A percentile compares a stretch with the other conserved stretches of the same genome.
Conservation (phyloP, 2,797 vertebrate species). For the Euphonia xanthogaster region DNA sequence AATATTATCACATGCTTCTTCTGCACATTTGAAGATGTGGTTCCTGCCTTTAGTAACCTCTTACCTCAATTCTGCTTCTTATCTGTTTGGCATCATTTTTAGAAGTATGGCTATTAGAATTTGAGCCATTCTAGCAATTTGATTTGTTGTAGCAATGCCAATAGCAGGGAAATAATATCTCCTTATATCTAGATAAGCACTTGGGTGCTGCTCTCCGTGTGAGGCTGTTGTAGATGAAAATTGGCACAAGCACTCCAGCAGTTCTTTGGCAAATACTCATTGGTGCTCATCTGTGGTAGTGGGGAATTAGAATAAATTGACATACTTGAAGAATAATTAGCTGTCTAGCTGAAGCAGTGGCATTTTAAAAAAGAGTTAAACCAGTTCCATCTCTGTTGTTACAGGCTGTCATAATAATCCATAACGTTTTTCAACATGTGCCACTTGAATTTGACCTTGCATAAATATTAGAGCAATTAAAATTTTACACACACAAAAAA, state of each 20-base stretch:
- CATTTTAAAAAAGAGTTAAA: not conserved
- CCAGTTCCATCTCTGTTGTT: not conserved
- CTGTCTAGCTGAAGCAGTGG: not conserved
- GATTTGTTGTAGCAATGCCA: not conserved
- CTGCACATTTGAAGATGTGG: not conserved
- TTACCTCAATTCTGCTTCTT: not conserved
- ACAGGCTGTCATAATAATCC: not conserved
- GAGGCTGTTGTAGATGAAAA: not conserved
- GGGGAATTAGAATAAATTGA: not conserved
- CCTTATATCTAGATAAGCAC: not conserved
- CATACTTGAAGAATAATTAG: conserved; percentile 11
- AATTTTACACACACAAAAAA: not conserved
- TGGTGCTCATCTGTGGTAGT: not conserved
- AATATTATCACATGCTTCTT: not conserved
- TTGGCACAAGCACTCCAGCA: not conserved
- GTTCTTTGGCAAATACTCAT: not conserved
- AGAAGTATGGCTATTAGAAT: not conserved
- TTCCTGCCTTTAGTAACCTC: not conserved
- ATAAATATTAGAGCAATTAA: not conserved
- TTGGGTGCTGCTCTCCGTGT: not conserved
- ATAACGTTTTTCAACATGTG: not conserved
- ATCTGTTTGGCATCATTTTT: not conserved
- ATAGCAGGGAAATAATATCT: not conserved
- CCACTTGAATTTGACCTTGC: not conserved
- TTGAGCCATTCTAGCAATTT: not conserved